A percentile compares a stretch with the other conserved stretches of the same genome.
These are phyloP conservation scores for Neodon shergylaensis DNA, from an alignment of 2,113 vertebrate genomes.

Conservation along the genomic window DNA sequence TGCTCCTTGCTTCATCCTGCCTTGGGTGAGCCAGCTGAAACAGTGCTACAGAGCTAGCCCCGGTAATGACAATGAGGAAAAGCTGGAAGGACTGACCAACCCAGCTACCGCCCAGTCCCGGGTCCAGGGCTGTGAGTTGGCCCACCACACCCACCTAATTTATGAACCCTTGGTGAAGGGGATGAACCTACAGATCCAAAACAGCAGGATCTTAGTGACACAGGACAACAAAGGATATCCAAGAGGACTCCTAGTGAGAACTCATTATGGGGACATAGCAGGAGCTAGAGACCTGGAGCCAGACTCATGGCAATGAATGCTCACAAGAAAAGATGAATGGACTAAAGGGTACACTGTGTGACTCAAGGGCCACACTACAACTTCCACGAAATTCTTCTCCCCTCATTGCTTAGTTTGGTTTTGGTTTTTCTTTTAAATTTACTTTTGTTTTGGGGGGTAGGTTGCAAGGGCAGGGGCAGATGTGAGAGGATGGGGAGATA, in stretches of 20 bases:
- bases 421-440: neutral
- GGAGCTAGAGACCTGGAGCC: neutral
- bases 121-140: neutral
- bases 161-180: neutral
- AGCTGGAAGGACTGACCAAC: neutral
- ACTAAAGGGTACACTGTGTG: neutral
- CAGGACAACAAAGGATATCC: neutral
- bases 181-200: neutral
- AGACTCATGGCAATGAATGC: neutral
- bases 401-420: neutral
- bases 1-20: neutral
- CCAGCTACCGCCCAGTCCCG: neutral
- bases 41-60: neutral
- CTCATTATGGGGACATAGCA: neutral
- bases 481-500: neutral
- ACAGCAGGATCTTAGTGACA: neutral
- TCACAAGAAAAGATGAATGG: neutral
- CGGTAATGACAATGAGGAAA: neutral
- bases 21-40: neutral
- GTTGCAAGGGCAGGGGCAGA: neutral
- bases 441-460: neutral
- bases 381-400: neutral
- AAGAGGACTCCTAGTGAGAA: neutral
- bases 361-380: neutral
- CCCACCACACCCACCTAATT: neutral